Conservation (phyloP, 2,797 vertebrate species). For the Muscicapa comitata region DNA sequence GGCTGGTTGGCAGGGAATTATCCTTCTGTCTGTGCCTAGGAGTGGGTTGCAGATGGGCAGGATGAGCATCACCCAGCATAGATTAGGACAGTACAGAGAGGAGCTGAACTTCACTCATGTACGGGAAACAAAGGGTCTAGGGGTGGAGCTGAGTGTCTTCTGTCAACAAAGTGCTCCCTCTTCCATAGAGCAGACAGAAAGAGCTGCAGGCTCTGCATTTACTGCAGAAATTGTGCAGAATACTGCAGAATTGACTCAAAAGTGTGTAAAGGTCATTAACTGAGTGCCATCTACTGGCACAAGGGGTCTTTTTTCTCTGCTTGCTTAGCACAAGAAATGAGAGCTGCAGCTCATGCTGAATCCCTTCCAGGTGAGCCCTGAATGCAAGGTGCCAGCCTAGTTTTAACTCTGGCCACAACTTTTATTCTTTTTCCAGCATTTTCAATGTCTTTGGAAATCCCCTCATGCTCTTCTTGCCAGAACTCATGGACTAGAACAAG, state of each 20-base stretch:
- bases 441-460: neutral
- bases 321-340: rapidly evolving
- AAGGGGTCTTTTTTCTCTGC: neutral
- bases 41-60: neutral
- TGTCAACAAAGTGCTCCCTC: neutral
- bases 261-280: neutral
- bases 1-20: neutral
- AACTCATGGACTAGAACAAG: neutral
- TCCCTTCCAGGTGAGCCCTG: neutral
- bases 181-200: neutral
- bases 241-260: neutral
- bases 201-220: neutral
- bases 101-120: rapidly evolving
- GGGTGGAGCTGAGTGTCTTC: neutral
- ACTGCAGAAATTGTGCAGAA: neutral
- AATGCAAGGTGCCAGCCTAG: neutral
- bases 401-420: neutral
- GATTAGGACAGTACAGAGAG: no score
- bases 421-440: neutral
- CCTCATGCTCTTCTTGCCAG: neutral
- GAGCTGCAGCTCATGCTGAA: rapidly evolving
- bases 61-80: neutral
- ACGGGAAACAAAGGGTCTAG: neutral
- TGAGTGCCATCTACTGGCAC: conserved; percentile 5
- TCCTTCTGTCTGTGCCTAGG: neutral